Evolutionary conservation across 2,113 vertebrate genomes (phyloP).

Genomic region (Alces alces): DNA sequence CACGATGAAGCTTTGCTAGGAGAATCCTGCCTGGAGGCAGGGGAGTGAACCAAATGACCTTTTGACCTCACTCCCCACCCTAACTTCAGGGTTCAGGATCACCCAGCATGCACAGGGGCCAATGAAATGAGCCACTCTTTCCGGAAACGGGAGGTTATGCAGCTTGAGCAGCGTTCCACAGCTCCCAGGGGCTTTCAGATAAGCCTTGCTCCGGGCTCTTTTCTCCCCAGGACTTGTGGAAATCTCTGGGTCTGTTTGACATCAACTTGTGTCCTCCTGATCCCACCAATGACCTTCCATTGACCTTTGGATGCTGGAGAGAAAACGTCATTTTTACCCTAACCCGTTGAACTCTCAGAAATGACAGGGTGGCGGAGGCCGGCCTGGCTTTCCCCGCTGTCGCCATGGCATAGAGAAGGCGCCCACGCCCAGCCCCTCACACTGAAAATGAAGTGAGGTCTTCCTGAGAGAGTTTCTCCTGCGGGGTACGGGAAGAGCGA

Average conservation of each 20-base stretch:
- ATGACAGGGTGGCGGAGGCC: conserved; percentile 39
- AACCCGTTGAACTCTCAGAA: neutral
- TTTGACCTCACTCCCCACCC: neutral
- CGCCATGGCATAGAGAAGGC: neutral
- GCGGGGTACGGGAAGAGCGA: conserved; percentile 39
- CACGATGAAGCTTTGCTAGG: neutral
- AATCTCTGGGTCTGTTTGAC: conserved; percentile 19
- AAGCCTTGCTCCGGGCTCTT: neutral
- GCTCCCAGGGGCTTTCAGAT: conserved; percentile 29
- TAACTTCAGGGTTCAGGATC: neutral
- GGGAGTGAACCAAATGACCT: neutral
- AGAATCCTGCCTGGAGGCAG: neutral
- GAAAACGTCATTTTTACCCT: conserved; percentile 26
- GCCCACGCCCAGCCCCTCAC: conserved; percentile 33
- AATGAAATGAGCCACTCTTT: neutral
- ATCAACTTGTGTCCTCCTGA: neutral
- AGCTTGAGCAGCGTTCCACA: neutral
- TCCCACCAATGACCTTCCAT: conserved; percentile 18
- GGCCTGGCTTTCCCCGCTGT: neutral
- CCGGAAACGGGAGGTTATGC: neutral
- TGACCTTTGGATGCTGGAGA: conserved; percentile 20
- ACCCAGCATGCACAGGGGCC: neutral
- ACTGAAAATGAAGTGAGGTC: conserved; percentile 62
- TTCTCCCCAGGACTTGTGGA: neutral
- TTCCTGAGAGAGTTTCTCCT: conserved; percentile 69